Evolutionary conservation across 53 echinoderm and acorn worm genomes (phyloP), one percentile per base, ranked within the genome.

Genomic region (Mesocentrotus franciscanus): DNA sequence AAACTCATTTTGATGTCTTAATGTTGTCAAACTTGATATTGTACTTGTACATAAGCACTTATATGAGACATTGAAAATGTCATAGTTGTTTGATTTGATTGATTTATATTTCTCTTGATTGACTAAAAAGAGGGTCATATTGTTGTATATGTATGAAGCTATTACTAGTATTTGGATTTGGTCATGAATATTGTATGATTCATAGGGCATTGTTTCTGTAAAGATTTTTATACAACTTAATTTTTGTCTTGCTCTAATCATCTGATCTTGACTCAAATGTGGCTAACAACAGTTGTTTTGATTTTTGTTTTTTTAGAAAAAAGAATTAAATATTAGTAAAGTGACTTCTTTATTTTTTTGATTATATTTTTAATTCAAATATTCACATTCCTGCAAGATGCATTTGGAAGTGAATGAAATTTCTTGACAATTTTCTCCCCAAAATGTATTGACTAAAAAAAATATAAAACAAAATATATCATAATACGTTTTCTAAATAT

Each of bases 31-130:
- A 87, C 58, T 56, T 56, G 24, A 85, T 90, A n/a, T 90, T 91
- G 91, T 91, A 91, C 66, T 90, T 90, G 90, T 90, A 91, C 36
- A 91, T 61, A 27, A 35, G 66, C 66, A 62, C 39, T 91, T 91
- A 62, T 91, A 66, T 87, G 68, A 34, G 91, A 66, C 91, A 91
- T 91, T 91, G 20, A 64, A 66, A 91, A 91, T 91, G 91, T 66
- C 91, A 66, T 9, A 16, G 20, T 34, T 91, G 66, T 24, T 60
- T 60, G 58, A 58, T 90, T 90, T 3, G 36, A 27, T 64, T 91
- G 91, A 91, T 91, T 90, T 61, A 91, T 64, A 58, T 91, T 27
- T 27, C 34, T 57, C 58, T 87, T 27, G 10, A 87, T 26, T 57
- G 56, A 57, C n/a, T n/a, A n/a, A n/a, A 27, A 17, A 87, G 22